Conservation (phyloP, 2,113 vertebrate species). For the Meles meles region DNA sequence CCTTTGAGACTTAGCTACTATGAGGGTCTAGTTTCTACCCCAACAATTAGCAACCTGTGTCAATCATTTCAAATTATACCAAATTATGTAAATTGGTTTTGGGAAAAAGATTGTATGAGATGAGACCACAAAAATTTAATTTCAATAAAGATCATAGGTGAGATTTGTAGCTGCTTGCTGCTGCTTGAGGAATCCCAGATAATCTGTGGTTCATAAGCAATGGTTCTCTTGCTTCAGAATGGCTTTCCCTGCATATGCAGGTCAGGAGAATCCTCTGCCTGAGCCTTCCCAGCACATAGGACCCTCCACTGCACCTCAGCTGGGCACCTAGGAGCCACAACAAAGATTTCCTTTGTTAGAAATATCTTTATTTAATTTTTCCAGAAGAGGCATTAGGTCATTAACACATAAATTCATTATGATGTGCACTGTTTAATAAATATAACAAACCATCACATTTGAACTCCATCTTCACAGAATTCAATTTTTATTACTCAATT, state of each 20-base stretch:
- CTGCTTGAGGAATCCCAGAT: not conserved
- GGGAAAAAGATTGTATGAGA: slow-evolving; percentile 70
- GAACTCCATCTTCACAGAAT: not conserved
- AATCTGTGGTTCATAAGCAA: not conserved
- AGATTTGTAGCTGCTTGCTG: slow-evolving; percentile 64
- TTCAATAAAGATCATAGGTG: slow-evolving; percentile 70
- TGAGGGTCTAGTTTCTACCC: slow-evolving; percentile 64
- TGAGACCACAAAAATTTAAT: slow-evolving; percentile 71
- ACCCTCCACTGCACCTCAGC: not conserved
- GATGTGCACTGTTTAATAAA: not conserved
- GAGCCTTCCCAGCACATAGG: not conserved
- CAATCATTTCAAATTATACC: slow-evolving; percentile 78
- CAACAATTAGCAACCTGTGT: slow-evolving; percentile 70
- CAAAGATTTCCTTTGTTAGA: not conserved
- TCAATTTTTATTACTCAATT: not conserved
- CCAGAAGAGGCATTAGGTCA: not conserved
- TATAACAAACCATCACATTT: not conserved
- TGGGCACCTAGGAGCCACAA: not conserved
- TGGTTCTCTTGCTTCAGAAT: not conserved
- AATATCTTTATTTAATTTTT: not conserved
- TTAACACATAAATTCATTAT: not conserved
- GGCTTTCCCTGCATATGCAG: not conserved
- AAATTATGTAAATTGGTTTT: slow-evolving; percentile 76
- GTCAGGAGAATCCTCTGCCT: not conserved
- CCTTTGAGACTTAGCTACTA: slow-evolving; percentile 77